A percentile compares a stretch with the other conserved stretches of the same genome.
Conservation (phyloP, 1,140 invertebrate species). For the Telenomus remus region DNA sequence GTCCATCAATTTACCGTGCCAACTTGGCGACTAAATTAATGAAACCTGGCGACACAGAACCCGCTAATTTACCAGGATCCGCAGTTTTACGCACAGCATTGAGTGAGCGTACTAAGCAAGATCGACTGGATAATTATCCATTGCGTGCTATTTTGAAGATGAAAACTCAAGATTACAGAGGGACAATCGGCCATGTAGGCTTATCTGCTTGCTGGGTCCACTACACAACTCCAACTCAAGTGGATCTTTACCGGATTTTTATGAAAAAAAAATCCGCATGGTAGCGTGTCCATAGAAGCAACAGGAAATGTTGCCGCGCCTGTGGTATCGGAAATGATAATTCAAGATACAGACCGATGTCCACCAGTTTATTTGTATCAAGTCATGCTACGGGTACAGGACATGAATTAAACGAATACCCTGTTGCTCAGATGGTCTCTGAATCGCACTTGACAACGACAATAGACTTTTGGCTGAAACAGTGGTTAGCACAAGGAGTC, state of each 20-base stretch:
- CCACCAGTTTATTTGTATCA: conserved; percentile 6
- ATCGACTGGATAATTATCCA: neutral
- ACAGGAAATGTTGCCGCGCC: neutral
- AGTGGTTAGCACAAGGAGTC: too few species aligned
- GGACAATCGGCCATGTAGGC: neutral
- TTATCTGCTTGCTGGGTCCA: conserved; percentile 1
- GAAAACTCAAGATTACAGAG: neutral
- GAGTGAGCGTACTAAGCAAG: neutral
- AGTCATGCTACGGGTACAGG: neutral
- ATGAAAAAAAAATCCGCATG: conserved; percentile 2
- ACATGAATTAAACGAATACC: conserved; percentile 2
- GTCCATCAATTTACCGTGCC: neutral
- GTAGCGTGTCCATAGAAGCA: conserved; percentile 1
- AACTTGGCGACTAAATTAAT: neutral
- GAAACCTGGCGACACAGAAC: neutral
- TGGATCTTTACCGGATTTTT: neutral
- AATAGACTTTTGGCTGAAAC: too few species aligned
- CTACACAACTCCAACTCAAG: conserved; percentile 1
- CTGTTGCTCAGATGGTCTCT: conserved; percentile 6
- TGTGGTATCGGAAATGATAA: neutral
- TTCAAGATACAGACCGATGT: neutral
- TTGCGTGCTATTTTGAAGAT: neutral
- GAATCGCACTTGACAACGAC: neutral
- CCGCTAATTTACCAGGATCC: neutral
- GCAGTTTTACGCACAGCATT: neutral